phyloP scores from a whole-genome alignment of 2,113 vertebrate genomes.

The Hydropotes inermis region DNA sequence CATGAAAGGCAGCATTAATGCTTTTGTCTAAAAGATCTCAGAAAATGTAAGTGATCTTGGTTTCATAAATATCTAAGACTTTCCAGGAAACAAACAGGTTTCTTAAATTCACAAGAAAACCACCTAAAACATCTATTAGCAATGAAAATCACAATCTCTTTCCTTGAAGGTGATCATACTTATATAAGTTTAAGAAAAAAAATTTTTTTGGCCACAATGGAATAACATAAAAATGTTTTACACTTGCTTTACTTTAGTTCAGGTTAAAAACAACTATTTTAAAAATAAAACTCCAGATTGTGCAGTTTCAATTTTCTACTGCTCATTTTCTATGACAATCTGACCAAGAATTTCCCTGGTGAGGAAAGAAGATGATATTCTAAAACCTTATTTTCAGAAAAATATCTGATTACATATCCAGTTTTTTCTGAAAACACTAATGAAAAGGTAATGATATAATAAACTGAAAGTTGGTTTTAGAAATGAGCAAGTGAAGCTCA shows the following conservation, averaged over 20 bases:
- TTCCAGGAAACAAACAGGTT: not conserved
- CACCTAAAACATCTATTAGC: not conserved
- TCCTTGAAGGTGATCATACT: conserved; percentile 17
- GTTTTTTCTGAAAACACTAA: conserved; percentile 45
- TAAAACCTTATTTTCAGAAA: conserved; percentile 53
- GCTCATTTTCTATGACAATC: conserved; percentile 60
- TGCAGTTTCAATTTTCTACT: conserved; percentile 50
- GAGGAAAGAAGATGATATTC: not conserved
- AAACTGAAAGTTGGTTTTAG: conserved; percentile 41
- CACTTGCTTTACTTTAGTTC: not conserved
- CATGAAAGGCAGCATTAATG: not conserved
- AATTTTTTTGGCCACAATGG: not conserved
- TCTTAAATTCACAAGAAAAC: conserved; percentile 19
- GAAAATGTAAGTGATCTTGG: not conserved
- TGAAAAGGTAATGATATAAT: conserved; percentile 29
- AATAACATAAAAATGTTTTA: not conserved
- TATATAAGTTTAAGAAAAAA: not conserved
- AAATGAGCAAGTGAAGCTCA: conserved; percentile 60
- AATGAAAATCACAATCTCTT: not conserved
- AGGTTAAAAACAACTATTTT: conserved; percentile 54
- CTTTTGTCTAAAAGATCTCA: not conserved
- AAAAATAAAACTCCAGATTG: conserved; percentile 67
- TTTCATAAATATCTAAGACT: not conserved
- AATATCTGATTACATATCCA: not conserved
- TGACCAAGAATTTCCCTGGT: conserved; percentile 51